Conservation (phyloP, 2,113 vertebrate species). For the Asarcornis scutulata region DNA sequence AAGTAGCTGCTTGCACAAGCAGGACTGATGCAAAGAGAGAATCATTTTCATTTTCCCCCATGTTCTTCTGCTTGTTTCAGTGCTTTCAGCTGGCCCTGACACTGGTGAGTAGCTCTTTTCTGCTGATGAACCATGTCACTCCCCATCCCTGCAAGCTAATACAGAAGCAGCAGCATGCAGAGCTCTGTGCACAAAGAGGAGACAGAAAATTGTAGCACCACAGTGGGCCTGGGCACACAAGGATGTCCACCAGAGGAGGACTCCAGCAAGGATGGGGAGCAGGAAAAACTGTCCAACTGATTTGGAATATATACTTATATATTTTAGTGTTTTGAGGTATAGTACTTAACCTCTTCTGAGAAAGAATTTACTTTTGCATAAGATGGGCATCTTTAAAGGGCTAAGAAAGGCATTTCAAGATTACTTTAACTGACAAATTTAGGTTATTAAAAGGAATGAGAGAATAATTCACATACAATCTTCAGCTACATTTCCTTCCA, state of each 20-base stretch:
- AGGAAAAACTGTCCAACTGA: neutral
- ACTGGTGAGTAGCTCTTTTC: rapidly evolving
- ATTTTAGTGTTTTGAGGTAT: neutral
- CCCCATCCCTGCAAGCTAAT: neutral
- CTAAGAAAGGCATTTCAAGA: neutral
- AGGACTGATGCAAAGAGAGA: neutral
- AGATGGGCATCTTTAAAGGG: neutral
- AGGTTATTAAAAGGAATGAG: neutral
- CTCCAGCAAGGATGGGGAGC: neutral
- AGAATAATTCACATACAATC: neutral
- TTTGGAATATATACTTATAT: neutral
- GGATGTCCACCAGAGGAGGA: neutral
- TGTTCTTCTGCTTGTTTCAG: neutral
- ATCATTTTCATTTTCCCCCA: neutral
- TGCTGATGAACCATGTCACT: neutral
- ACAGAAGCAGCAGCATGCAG: neutral
- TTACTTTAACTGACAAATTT: rapidly evolving
- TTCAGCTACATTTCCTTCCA: neutral
- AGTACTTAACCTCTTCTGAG: neutral
- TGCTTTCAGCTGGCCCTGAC: neutral
- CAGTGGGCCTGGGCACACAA: neutral
- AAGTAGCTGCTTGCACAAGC: neutral
- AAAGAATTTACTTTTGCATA: neutral
- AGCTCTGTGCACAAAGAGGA: neutral
- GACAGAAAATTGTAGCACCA: neutral